Evolutionary conservation across 2,113 vertebrate genomes (phyloP), one percentile per base, ranked within the genome.

Genomic region (Hucho hucho): DNA sequence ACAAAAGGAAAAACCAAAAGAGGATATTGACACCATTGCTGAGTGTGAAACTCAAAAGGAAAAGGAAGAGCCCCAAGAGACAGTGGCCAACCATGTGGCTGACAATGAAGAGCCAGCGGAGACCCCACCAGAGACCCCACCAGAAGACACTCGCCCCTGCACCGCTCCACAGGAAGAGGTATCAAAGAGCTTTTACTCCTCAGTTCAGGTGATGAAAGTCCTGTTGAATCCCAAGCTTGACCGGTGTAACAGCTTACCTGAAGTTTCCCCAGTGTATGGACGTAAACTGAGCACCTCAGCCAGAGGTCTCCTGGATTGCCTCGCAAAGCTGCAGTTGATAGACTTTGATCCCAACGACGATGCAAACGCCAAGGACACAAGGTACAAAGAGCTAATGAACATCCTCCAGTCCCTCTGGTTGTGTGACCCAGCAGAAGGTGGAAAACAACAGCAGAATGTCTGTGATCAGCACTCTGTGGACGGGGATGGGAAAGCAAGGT

Each of bases 151-250:
- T 43, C 37, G 0, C 37, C 9, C 37, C 9, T 43, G 32, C 20
- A n/a, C 25, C 46, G 24, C 59, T 81, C 76, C 84, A 80, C 11
- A 84, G 76, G 79, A 82, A 4, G 74, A 81, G 2, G 84, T 89
- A 29, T 90, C 93, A n/a, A 83, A 77, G 69, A 87, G 89, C 29
- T 87, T 95, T 6, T 91, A 95, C 72, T 92, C 93, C 0, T 95
- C 95, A 0, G 90, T 95, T n/a, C 95, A 96, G 78, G 93, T 98
- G 79, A 95, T 98, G 95, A 97, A 94, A 87, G 94, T 93, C 0
- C 92, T 98, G 81, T 84, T 96, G 43, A 94, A 87, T 78, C 93
- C 92, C 16, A 96, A 94, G 87, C 88, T 93, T 32, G 94, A 95
- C 70, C 89, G 96, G 81, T 95, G 96, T 56, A 94, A 95, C 80